Base-by-base conservation (phyloP, 2,113 vertebrate species). In the Canis aureus region DNA sequence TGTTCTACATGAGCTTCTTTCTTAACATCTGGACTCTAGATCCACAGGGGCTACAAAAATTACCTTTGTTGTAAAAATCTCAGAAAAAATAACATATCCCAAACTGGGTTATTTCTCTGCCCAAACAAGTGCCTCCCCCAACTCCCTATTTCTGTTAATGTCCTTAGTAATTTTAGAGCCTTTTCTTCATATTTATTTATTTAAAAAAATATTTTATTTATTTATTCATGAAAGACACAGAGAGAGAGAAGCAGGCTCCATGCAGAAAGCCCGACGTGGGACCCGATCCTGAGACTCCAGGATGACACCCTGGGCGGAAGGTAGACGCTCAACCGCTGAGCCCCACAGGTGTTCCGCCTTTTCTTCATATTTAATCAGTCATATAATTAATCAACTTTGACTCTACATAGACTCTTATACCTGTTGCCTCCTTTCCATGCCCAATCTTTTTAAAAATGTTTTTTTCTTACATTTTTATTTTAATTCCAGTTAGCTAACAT, bases 81-180 rank as follows among this genome's bases (percentile, higher is more conserved):
- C 15, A 92, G 51, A 78, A 92, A 95, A 51, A 5, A 22, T 60
- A 91, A 69, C 22, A 64, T 78, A 91, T 86, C 16, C 49, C 22
- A 96, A 88, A 55, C 13, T 71, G 32, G 79, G 79, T 85, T 85
- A 69, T 43, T 84, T 85, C 66, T 80, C 62, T 85, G 15, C 55
- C 53, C 32, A 32, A 93, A 89, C 15, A 32, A 71, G 13, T 53
- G 29, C 49, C 67, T 43, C 12, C 67, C 57, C 64, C 19, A 53
- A 85, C 55, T 94, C 55, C 12, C 32, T 91, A 38, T 94, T 95
- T 95, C 43, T 83, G 51, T 82, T 64, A 79, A 92, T 53, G 10
- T 1, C 51, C 8, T 29, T 88, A 71, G 81, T 38, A 76, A 76
- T 83, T 93, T 71, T 82, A 66, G 29, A 69, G 6, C 20, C 25